A percentile compares a stretch with the other conserved stretches of the same genome.
Conservation (phyloP, 2,888 invertebrate genomes). For the Diarsia rubi region DNA sequence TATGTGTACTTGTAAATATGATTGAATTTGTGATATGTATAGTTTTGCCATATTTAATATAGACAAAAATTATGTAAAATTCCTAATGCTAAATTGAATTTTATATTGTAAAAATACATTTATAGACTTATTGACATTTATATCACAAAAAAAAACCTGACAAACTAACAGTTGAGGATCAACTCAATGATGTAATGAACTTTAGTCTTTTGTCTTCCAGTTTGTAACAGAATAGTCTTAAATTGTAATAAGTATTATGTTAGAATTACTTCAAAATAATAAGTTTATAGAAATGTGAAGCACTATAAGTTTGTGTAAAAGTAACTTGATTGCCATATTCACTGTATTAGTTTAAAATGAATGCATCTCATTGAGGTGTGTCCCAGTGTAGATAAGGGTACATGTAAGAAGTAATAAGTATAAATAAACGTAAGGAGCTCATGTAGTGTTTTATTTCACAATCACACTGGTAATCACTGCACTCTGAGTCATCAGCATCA, state of each 20-base stretch:
- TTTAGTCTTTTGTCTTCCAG: constrained; percentile 74
- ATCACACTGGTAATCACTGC: constrained; percentile 59
- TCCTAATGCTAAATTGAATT: constrained; percentile 5
- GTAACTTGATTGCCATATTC: constrained; percentile 56
- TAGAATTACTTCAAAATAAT: constrained; percentile 28
- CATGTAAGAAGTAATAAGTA: constrained; percentile 51
- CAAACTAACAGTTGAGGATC: constrained; percentile 2
- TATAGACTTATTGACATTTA: constrained; percentile 22
- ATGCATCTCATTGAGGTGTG: constrained; percentile 14
- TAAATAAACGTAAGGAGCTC: constrained; percentile 62
- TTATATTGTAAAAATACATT: constrained; percentile 15
- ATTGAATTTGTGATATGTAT: constrained; percentile 8
- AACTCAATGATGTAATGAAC: constrained; percentile 33
- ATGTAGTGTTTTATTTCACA: constrained; percentile 61
- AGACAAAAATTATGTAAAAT: constrained; percentile 10
- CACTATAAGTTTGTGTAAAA: constrained; percentile 14
- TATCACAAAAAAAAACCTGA: not conserved
- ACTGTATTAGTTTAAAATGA: constrained; percentile 14
- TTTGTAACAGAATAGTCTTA: constrained; percentile 41
- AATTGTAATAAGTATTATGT: constrained; percentile 31
- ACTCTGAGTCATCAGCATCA: constrained; percentile 59
- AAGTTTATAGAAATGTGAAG: constrained; percentile 20
- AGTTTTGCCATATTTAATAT: constrained; percentile 21
- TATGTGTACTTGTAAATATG: constrained; percentile 25
- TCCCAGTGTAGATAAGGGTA: constrained; percentile 47